Evolutionary conservation across 2,797 vertebrate genomes (phyloP).

Genomic region (Karalla daura): DNA sequence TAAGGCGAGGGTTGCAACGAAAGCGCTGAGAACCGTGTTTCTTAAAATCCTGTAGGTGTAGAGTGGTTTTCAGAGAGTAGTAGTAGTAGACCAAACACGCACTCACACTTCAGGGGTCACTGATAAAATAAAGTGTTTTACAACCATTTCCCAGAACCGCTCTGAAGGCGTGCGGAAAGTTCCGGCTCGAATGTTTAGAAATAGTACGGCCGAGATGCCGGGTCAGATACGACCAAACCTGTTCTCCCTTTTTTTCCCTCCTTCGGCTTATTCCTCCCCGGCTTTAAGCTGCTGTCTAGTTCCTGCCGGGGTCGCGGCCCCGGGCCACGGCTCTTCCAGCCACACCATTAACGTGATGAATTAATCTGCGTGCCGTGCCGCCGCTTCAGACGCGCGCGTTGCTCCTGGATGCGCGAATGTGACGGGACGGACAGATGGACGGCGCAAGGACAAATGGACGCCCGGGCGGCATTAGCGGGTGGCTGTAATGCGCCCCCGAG

Average conservation of each 20-base stretch:
- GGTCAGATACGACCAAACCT: conserved; percentile 5
- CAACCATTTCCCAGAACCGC: too few species aligned
- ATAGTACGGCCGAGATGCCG: neutral
- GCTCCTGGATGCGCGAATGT: neutral
- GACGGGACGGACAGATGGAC: conserved; percentile 51
- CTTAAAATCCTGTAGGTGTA: too few species aligned
- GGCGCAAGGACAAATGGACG: conserved; percentile 50
- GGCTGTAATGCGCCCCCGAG: neutral
- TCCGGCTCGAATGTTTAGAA: neutral
- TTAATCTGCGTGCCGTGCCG: conserved; percentile 43
- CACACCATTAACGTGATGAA: conserved; percentile 52
- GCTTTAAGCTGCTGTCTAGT: conserved; percentile 10
- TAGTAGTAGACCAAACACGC: too few species aligned
- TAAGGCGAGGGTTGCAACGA: neutral
- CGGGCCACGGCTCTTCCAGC: neutral
- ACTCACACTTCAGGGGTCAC: too few species aligned
- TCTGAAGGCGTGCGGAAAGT: too few species aligned
- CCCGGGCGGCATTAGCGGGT: conserved; percentile 24
- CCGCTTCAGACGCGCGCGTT: neutral
- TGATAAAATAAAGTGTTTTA: too few species aligned
- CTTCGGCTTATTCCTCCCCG: neutral
- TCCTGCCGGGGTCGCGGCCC: conserved; percentile 23
- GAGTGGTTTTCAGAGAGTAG: too few species aligned
- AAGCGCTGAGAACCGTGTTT: too few species aligned
- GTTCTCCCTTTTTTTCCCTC: neutral